A percentile compares a stretch with the other conserved stretches of the same genome.
phyloP scores from a whole-genome alignment of 2,113 vertebrate genomes.

The Cisticola juncidis region DNA sequence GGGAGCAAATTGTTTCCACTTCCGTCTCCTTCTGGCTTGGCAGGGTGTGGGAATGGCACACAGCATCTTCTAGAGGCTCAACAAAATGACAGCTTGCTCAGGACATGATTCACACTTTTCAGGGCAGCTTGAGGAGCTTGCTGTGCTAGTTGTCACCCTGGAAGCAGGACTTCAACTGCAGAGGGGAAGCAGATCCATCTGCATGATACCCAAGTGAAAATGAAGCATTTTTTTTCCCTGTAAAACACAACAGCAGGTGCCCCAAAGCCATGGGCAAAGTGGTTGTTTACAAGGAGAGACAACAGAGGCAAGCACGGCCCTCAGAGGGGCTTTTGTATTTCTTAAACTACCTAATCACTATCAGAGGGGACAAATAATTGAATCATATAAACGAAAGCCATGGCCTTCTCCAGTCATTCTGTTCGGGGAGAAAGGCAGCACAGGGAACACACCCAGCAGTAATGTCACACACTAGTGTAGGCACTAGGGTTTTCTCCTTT shows the following conservation, averaged over 20 bases:
- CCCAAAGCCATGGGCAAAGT: rapidly evolving
- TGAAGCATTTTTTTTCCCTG: neutral
- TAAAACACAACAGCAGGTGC: neutral
- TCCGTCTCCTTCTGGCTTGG: neutral
- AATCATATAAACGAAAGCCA: neutral
- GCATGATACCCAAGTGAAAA: rapidly evolving
- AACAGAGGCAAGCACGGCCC: rapidly evolving
- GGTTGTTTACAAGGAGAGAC: neutral
- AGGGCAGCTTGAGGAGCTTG: neutral
- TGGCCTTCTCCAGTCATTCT: neutral
- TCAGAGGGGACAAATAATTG: neutral
- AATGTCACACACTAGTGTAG: rapidly evolving
- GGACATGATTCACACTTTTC: neutral
- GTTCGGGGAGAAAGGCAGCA: neutral
- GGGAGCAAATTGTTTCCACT: neutral
- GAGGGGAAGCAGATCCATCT: neutral
- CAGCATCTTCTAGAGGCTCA: neutral
- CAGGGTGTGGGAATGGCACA: neutral
- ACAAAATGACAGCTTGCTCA: neutral
- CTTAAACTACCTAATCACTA: neutral
- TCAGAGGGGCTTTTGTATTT: neutral
- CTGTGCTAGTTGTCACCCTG: neutral
- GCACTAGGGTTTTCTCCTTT: neutral
- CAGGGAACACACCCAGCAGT: neutral
- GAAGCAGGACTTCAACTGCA: neutral